Percentiles rank a stretch among this genome's conserved stretches.
Conservation (phyloP, 2,888 invertebrate genomes). For the Cancer borealis region DNA sequence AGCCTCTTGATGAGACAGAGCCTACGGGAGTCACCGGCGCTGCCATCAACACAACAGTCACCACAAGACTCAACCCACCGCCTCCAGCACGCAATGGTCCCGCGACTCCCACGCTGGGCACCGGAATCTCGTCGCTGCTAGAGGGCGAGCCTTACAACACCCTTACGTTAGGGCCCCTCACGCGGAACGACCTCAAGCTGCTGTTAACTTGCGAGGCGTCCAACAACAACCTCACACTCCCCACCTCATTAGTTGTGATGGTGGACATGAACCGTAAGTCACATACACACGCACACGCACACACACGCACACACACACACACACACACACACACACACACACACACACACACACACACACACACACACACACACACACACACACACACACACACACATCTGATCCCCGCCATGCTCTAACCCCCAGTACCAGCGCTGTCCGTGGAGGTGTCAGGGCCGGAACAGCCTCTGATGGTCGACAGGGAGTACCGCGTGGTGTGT, state of each 20-base stretch:
- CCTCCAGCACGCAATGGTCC: neutral
- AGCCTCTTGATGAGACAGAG: neutral
- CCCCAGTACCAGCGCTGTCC: conserved; percentile 46
- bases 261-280: conserved; percentile 77
- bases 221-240: conserved; percentile 75
- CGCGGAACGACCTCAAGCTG: conserved; percentile 73
- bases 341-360: conserved; percentile 46
- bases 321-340: conserved; percentile 24
- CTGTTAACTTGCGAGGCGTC: conserved; percentile 75
- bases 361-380: conserved; percentile 25
- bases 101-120: neutral
- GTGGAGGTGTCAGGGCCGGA: conserved; percentile 51
- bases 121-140: neutral
- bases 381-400: conserved; percentile 31
- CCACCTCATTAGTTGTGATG: conserved; percentile 72
- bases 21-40: neutral
- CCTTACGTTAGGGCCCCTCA: conserved; percentile 72
- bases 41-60: neutral
- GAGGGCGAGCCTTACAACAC: conserved; percentile 65
- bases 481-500: conserved; percentile 57
- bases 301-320: conserved; percentile 24
- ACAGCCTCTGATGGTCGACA: conserved; percentile 49
- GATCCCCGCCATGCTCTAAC: neutral
- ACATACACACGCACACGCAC: neutral
- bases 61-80: neutral